Evolutionary conservation across 2,888 invertebrate species (phyloP).

Genomic region (Neoaliturus tenellus): DNA sequence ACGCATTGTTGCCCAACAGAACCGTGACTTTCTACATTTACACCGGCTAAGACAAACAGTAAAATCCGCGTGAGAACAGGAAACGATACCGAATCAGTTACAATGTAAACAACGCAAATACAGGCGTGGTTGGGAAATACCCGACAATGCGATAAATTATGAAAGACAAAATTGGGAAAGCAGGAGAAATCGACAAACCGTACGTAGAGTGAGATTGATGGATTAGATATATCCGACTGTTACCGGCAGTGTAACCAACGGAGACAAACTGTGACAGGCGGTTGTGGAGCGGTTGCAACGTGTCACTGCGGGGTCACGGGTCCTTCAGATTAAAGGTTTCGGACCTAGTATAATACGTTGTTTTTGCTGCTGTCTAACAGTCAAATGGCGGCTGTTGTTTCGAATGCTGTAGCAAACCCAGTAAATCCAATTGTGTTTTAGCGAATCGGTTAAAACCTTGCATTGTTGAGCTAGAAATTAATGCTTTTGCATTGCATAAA

Average conservation of each 20-base stretch:
- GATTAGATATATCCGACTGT: slow-evolving; percentile 40
- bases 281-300: slow-evolving; percentile 13
- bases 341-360: too few species aligned
- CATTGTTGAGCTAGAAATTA: too few species aligned
- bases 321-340: not conserved
- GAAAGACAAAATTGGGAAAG: slow-evolving; percentile 51
- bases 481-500: too few species aligned
- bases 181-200: slow-evolving; percentile 42
- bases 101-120: slow-evolving; percentile 36
- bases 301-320: slow-evolving; percentile 10
- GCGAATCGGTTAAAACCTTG: too few species aligned
- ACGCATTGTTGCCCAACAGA: not conserved
- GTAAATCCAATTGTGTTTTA: too few species aligned
- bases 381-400: too few species aligned
- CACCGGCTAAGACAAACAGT: slow-evolving; percentile 18
- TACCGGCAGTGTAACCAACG: not conserved
- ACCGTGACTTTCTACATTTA: not conserved
- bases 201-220: slow-evolving; percentile 25
- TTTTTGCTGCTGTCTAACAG: too few species aligned
- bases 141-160: slow-evolving; percentile 44
- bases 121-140: slow-evolving; percentile 21
- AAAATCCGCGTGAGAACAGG: slow-evolving; percentile 30
- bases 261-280: slow-evolving; percentile 3
- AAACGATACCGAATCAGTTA: slow-evolving; percentile 21
- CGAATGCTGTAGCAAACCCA: too few species aligned